phyloP scores from a whole-genome alignment of 2,797 vertebrate genomes.

The Alfaro cultratus region DNA sequence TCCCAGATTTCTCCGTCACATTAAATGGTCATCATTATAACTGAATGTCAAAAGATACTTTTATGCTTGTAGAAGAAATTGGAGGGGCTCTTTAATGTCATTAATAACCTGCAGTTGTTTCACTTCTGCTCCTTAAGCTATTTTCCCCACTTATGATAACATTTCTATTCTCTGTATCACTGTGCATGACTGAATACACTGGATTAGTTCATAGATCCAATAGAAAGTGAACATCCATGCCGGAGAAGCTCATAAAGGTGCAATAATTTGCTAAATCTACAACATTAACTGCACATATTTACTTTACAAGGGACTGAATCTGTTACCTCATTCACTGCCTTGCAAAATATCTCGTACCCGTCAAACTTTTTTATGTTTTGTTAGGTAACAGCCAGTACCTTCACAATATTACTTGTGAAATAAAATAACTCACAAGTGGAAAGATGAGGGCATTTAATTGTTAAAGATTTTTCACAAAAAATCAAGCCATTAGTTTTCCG shows the following conservation, averaged over 20 bases:
- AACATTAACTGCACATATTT: background rate
- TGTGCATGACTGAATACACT: background rate
- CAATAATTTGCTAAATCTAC: background rate
- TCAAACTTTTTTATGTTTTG: background rate
- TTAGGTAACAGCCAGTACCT: background rate
- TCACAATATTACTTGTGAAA: too few relatives aligned
- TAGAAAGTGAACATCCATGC: background rate
- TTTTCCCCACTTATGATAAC: background rate
- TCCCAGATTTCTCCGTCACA: constrained; percentile 65
- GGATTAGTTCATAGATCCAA: background rate
- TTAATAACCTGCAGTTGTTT: constrained; percentile 37
- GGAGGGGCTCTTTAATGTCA: constrained; percentile 25
- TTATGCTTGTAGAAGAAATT: constrained; percentile 41
- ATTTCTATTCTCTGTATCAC: constrained; percentile 19
- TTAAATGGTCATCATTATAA: constrained; percentile 61
- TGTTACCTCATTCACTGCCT: too few relatives aligned
- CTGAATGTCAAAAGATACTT: constrained; percentile 41
- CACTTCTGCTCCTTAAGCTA: constrained; percentile 8
- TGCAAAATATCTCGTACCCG: background rate
- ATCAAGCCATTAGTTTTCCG: too few relatives aligned
- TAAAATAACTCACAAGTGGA: background rate
- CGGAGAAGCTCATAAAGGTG: background rate
- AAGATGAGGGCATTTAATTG: background rate
- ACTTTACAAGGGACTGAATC: background rate
- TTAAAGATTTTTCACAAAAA: background rate